Evolutionary conservation across 2,888 invertebrate species (phyloP), one percentile per base, ranked within the genome.

Genomic region (Anticlea derivata): DNA sequence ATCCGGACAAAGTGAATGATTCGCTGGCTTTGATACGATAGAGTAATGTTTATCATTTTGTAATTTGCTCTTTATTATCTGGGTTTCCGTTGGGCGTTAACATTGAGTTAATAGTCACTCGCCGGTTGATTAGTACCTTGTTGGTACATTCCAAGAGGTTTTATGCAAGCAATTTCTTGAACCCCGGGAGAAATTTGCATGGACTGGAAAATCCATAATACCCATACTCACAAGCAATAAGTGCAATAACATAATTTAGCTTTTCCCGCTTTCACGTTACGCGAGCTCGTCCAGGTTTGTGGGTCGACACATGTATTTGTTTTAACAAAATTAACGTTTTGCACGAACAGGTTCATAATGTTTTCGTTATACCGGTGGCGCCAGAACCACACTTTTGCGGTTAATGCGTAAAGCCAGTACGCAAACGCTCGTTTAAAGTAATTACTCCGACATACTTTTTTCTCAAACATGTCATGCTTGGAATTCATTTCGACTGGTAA

Each of bases 401-500:
- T 83, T 83, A 80, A 83, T 76, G 80, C 77, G 80, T 78, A 78
- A 73, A 68, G 73, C 66, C 75, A 73, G 66, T 66, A 58, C 63
- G 66, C 78, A 75, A 76, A 78, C 73, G 73, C 62, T 61, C 74
- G 71, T 79, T 83, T 81, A 44, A 51, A 83, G 77, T 75, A n/a
- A n/a, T n/a, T n/a, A 75, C 79, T 82, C 77, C 84, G 88, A 82
- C 86, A 87, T 66, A 88, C 83, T 81, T 86, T 73, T 73, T 44
- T 73, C 64, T 69, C 63, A 61, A 55, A 60, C 46, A 57, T 63
- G 65, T 54, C 49, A 60, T 45, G 46, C 23, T 57, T 45, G 39
- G 40, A 50, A 53, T 53, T 55, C 50, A 55, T 63, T 46, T 23
- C 27, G 29, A 39, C 59, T 49, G 52, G 58, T 55, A 45, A 39